phyloP scores from a whole-genome alignment of 1,140 invertebrate species.

The Pseudomyrmex flavicornis region DNA sequence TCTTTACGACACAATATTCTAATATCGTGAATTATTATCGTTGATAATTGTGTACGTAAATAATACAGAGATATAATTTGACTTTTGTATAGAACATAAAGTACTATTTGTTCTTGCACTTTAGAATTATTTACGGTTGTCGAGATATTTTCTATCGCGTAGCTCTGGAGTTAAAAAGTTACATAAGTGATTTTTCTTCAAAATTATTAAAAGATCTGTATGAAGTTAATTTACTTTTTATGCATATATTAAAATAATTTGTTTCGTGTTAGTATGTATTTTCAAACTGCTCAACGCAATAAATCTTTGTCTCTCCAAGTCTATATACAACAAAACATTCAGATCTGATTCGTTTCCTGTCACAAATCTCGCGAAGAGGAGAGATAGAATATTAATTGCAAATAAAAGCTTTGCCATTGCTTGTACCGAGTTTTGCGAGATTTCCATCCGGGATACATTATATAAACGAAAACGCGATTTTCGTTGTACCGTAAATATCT shows the following conservation, averaged over 20 bases:
- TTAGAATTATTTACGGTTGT: too few species aligned
- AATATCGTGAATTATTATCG: too few species aligned
- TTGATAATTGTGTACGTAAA: background rate
- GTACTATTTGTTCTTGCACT: constrained; percentile 8
- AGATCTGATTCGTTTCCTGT: background rate
- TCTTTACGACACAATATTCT: background rate
- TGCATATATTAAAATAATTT: background rate
- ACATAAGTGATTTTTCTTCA: constrained; percentile 10
- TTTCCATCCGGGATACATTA: constrained; percentile 15
- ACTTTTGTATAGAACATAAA: background rate
- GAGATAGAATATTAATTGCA: constrained; percentile 15
- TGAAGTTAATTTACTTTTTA: background rate
- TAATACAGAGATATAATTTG: background rate
- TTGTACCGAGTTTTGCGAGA: constrained; percentile 1
- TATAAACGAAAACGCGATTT: background rate
- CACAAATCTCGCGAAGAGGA: background rate
- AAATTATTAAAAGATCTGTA: constrained; percentile 5
- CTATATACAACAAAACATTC: background rate
- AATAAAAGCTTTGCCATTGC: background rate
- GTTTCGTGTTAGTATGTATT: background rate
- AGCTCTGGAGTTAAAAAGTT: constrained; percentile 12
- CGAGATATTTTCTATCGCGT: background rate
- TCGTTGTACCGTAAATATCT: constrained; percentile 4
- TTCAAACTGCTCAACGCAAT: background rate
- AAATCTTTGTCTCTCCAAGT: background rate